These are phyloP conservation scores for Drosophila sturtevanti DNA, from an alignment of 1,140 invertebrate species.

Conservation along the genomic window DNA sequence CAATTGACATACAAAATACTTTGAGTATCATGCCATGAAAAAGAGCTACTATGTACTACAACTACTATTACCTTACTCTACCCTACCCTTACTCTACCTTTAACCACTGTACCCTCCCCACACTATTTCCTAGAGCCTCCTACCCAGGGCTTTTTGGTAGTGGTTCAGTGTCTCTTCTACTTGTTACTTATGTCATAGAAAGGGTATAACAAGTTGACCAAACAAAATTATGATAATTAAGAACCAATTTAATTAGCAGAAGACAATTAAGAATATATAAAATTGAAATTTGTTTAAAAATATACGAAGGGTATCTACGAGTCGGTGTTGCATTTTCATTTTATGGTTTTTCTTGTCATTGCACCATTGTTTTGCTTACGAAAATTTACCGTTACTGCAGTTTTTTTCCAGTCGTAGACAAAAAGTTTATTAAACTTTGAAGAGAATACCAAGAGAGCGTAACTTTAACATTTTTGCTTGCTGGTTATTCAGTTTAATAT, in stretches of 20 bases:
- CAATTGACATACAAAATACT: slow-evolving; percentile 67
- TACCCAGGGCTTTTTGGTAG: background rate
- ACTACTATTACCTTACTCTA: slow-evolving; percentile 29
- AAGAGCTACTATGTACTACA: slow-evolving; percentile 15
- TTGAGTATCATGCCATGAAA: slow-evolving; percentile 52
- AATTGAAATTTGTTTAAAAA: no score
- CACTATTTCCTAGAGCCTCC: background rate
- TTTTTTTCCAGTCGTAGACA: slow-evolving; percentile 28
- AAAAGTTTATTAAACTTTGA: slow-evolving; percentile 60
- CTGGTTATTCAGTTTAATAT: background rate
- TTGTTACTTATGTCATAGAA: background rate
- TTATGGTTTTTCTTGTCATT: slow-evolving; percentile 5
- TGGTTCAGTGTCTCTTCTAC: slow-evolving; percentile 6
- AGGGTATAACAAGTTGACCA: no score
- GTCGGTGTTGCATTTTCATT: background rate
- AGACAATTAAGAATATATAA: no score
- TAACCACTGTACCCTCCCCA: background rate
- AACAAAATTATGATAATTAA: no score
- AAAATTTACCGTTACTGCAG: slow-evolving; percentile 43
- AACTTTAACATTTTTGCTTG: slow-evolving; percentile 10
- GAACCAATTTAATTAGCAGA: no score
- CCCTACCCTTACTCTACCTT: slow-evolving; percentile 10
- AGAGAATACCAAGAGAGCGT: background rate
- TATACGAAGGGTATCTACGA: background rate
- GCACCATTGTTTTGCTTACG: slow-evolving; percentile 49